Percentiles rank a stretch among this genome's conserved stretches.
These are phyloP conservation scores for Sternotherus odoratus DNA, from an alignment of 2,797 vertebrate species.

Conservation along the genomic window DNA sequence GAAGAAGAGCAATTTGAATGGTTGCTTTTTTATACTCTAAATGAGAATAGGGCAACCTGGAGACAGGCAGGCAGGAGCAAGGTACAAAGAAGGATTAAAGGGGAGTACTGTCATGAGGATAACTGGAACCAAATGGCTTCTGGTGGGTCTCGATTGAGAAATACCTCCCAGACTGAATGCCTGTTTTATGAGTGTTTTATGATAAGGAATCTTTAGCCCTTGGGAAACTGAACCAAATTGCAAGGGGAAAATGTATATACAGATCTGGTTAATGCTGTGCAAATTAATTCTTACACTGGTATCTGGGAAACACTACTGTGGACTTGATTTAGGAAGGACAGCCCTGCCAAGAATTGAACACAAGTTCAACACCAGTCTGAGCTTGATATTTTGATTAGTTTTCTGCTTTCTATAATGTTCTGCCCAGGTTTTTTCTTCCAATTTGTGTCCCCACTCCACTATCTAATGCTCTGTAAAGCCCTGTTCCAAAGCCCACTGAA, in stretches of 20 bases:
- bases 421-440: not conserved
- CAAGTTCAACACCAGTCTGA: slow-evolving; percentile 11
- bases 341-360: slow-evolving; percentile 7
- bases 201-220: not conserved
- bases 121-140: not conserved
- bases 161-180: not conserved
- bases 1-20: not conserved
- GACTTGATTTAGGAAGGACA: not conserved
- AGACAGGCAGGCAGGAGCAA: accelerated
- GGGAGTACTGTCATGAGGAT: not conserved
- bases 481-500: not conserved
- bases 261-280: not conserved
- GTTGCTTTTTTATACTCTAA: not conserved
- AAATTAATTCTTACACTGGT: not conserved
- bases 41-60: not conserved
- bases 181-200: not conserved
- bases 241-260: not conserved
- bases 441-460: not conserved
- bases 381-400: slow-evolving; percentile 14
- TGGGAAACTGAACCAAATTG: not conserved
- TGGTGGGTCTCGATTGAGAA: accelerated
- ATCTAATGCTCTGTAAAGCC: not conserved
- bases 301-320: slow-evolving; percentile 14
- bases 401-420: not conserved
- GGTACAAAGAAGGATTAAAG: not conserved